phyloP scores from a whole-genome alignment of 2,888 invertebrate species.

The Diarsia dahlii region DNA sequence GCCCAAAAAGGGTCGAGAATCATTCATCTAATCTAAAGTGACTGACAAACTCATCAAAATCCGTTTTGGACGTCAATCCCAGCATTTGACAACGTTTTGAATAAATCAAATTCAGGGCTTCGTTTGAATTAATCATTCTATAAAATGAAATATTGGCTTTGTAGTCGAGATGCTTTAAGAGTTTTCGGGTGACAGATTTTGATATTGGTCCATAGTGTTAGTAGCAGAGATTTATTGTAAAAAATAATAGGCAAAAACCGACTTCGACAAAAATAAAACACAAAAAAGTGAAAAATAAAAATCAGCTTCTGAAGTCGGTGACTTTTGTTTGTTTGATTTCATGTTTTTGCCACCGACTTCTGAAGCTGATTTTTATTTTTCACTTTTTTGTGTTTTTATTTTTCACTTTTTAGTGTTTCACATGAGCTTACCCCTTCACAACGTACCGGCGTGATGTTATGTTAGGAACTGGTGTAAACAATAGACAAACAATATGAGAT shows the following conservation, averaged over 20 bases:
- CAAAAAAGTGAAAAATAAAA: too few relatives aligned
- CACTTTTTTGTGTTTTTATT: too few relatives aligned
- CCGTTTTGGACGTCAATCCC: slow-evolving; percentile 29
- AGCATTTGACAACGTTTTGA: slow-evolving; percentile 34
- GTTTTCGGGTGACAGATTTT: slow-evolving; percentile 6
- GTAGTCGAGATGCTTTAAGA: slow-evolving; percentile 11
- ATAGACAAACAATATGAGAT: too few relatives aligned
- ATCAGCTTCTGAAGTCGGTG: too few relatives aligned
- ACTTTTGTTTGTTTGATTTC: too few relatives aligned
- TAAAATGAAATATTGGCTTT: slow-evolving; percentile 25
- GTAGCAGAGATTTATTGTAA: slow-evolving; percentile 4
- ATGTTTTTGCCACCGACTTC: too few relatives aligned
- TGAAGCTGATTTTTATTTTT: too few relatives aligned
- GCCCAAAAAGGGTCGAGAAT: slow-evolving; percentile 11
- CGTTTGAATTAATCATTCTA: slow-evolving; percentile 37
- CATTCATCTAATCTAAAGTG: slow-evolving; percentile 48
- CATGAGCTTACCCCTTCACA: too few relatives aligned
- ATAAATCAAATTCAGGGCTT: slow-evolving; percentile 40
- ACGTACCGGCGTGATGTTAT: too few relatives aligned
- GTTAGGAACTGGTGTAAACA: too few relatives aligned
- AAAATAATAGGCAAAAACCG: neutral
- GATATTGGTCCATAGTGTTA: neutral
- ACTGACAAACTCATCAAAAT: slow-evolving; percentile 50
- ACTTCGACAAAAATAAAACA: too few relatives aligned
- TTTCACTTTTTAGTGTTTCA: too few relatives aligned